phyloP scores from a whole-genome alignment of 2,888 invertebrate genomes.

The Acronicta leporina region DNA sequence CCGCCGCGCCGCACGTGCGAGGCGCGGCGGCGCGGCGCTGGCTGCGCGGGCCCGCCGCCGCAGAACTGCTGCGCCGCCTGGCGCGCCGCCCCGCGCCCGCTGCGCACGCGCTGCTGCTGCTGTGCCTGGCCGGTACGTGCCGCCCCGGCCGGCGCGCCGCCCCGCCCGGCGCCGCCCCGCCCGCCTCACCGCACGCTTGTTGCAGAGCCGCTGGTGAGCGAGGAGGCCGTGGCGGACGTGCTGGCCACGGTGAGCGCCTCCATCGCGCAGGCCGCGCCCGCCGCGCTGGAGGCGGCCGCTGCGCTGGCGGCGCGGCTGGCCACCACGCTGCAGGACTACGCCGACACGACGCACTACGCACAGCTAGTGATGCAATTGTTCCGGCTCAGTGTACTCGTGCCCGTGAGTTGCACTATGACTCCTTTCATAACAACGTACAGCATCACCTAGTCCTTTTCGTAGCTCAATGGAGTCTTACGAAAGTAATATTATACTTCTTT shows the following conservation, averaged over 20 bases:
- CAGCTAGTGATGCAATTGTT: constrained; percentile 52
- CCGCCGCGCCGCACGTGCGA: constrained; percentile 73
- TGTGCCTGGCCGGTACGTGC: neutral
- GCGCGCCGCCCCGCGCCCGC: constrained; percentile 64
- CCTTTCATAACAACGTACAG: neutral
- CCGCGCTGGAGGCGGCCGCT: constrained; percentile 13
- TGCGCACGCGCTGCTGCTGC: constrained; percentile 1
- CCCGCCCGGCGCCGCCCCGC: neutral
- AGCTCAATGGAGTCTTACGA: too few relatives aligned
- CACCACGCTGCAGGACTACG: constrained; percentile 42
- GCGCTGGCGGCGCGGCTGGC: constrained; percentile 53
- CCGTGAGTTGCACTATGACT: constrained; percentile 45
- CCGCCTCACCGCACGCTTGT: neutral
- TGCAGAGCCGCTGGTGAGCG: constrained; percentile 63
- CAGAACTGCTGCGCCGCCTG: constrained; percentile 59
- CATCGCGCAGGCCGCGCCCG: neutral
- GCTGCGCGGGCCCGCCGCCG: constrained; percentile 68
- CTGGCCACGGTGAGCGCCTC: constrained; percentile 13
- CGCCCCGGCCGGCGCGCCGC: neutral
- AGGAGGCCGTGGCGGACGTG: constrained; percentile 46
- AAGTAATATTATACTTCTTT: too few relatives aligned
- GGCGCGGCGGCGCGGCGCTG: constrained; percentile 80
- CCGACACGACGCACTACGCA: constrained; percentile 22
- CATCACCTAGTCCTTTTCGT: too few relatives aligned
- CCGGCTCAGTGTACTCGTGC: constrained; percentile 52